These are phyloP conservation scores for Laothoe populi DNA, from an alignment of 2,888 invertebrate genomes.

Conservation along the genomic window DNA sequence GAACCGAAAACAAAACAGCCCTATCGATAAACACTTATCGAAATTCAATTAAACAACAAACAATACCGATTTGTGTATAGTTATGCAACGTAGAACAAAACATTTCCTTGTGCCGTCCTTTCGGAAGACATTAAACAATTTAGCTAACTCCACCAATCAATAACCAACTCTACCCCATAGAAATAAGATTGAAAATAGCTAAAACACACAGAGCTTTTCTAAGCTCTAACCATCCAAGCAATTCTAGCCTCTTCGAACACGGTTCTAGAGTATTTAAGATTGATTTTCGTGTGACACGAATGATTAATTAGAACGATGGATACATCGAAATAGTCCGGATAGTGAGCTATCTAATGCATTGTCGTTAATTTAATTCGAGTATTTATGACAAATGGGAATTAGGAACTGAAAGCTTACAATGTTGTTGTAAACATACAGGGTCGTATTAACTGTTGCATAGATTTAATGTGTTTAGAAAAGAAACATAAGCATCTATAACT, in stretches of 20 bases:
- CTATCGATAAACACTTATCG: slow-evolving; percentile 24
- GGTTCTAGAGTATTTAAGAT: neutral
- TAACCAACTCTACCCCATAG: slow-evolving; percentile 48
- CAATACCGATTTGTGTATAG: slow-evolving; percentile 41
- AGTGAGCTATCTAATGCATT: slow-evolving; percentile 74
- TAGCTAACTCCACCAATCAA: slow-evolving; percentile 58
- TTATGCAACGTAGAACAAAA: slow-evolving; percentile 61
- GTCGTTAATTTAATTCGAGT: slow-evolving; percentile 83
- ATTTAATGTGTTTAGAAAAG: neutral
- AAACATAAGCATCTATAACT: no score
- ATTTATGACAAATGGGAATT: slow-evolving; percentile 80
- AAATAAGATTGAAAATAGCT: slow-evolving; percentile 67
- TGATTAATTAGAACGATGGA: slow-evolving; percentile 53
- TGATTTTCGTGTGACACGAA: slow-evolving; percentile 41
- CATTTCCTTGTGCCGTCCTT: slow-evolving; percentile 64
- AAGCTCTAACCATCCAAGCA: slow-evolving; percentile 29
- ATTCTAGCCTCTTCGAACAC: slow-evolving; percentile 21
- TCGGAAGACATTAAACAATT: slow-evolving; percentile 78
- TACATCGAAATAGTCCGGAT: slow-evolving; percentile 87
- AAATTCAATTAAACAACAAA: slow-evolving; percentile 41
- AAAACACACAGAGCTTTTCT: slow-evolving; percentile 26
- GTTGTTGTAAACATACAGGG: slow-evolving; percentile 45
- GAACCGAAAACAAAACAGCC: neutral
- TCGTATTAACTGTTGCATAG: neutral
- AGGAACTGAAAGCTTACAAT: slow-evolving; percentile 49